Evolutionary conservation across 2,113 vertebrate genomes (phyloP).

Genomic region (Fregetta grallaria): DNA sequence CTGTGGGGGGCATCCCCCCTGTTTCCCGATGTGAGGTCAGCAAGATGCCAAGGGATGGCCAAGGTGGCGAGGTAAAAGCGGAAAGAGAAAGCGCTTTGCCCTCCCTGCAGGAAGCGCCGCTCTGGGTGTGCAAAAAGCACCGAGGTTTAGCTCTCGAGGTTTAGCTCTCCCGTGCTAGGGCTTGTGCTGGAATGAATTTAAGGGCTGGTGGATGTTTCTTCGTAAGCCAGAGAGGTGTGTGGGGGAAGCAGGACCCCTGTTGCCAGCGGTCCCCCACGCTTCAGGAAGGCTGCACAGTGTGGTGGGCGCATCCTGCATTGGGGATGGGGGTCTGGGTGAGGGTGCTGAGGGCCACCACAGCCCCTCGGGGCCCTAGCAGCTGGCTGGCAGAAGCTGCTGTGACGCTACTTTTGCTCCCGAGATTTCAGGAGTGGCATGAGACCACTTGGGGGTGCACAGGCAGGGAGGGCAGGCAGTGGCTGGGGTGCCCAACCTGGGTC

Average conservation of each 20-base stretch:
- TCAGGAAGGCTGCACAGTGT: background rate
- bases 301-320: fast-evolving
- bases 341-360: background rate
- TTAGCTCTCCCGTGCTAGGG: background rate
- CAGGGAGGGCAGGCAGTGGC: background rate
- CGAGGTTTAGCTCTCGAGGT: background rate
- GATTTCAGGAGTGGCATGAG: background rate
- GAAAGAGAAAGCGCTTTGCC: background rate
- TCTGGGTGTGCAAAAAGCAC: background rate
- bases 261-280: background rate
- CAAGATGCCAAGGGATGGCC: background rate
- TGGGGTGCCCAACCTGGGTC: fast-evolving
- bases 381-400: background rate
- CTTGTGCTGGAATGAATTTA: background rate
- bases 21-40: fast-evolving
- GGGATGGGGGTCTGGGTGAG: fast-evolving
- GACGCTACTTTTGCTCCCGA: background rate
- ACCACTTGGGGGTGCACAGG: fast-evolving
- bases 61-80: fast-evolving
- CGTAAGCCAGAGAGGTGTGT: fast-evolving
- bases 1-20: fast-evolving
- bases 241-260: background rate
- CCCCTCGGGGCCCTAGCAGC: fast-evolving
- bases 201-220: background rate
- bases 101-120: background rate